Conservation (phyloP, 2,113 vertebrate species). For the Pterocles orientalis region DNA sequence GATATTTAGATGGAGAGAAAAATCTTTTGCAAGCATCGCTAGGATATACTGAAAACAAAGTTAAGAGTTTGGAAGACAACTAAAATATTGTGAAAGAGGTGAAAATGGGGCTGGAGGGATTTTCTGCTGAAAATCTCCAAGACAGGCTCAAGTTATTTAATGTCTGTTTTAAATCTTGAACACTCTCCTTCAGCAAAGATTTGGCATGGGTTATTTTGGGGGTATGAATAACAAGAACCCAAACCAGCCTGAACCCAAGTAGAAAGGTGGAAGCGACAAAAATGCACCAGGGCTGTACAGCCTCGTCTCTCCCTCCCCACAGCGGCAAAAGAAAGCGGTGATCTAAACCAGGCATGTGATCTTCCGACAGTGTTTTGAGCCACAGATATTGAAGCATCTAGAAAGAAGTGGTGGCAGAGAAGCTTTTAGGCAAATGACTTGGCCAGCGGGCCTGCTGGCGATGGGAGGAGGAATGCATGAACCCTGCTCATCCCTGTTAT, state of each 20-base stretch:
- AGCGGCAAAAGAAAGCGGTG: not conserved
- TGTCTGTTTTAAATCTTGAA: not conserved
- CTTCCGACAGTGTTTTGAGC: not conserved
- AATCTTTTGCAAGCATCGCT: not conserved
- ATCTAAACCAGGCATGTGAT: not conserved
- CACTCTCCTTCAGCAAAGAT: not conserved
- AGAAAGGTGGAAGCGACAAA: not conserved
- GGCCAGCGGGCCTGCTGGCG: not conserved
- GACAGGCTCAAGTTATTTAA: not conserved
- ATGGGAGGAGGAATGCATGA: not conserved
- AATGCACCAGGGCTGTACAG: not conserved
- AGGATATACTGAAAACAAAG: not conserved
- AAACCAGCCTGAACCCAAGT: not conserved
- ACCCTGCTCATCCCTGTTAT: not conserved
- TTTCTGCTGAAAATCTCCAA: not conserved
- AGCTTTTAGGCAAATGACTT: constrained; percentile 18
- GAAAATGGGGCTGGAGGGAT: not conserved
- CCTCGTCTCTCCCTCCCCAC: not conserved
- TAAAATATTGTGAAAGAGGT: not conserved
- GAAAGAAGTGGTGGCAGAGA: not conserved
- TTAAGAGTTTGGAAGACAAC: not conserved
- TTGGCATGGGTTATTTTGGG: not conserved
- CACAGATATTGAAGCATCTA: not conserved
- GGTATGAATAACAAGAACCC: not conserved
- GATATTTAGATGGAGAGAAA: not conserved